Percentiles rank a stretch among this genome's conserved stretches.
These are phyloP conservation scores for Philaethria dido DNA, from an alignment of 2,888 invertebrate species.

Conservation along the genomic window DNA sequence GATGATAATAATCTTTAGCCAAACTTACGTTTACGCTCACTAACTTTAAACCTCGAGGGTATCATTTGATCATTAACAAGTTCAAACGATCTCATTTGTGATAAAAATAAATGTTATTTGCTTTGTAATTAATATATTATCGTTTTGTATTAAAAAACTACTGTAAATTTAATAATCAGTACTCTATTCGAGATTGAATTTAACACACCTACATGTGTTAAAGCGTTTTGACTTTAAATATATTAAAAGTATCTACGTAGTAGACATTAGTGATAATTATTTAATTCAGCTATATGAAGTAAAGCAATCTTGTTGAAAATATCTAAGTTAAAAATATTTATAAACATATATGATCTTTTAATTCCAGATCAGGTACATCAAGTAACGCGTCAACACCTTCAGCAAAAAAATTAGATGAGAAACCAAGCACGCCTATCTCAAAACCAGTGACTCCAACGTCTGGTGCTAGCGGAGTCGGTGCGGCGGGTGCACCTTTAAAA, in stretches of 20 bases:
- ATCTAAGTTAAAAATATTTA: background rate
- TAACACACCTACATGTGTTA: no score
- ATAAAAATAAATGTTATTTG: constrained; percentile 8
- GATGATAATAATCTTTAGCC: constrained; percentile 62
- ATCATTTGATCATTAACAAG: constrained; percentile 31
- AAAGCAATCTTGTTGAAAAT: no score
- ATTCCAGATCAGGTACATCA: constrained; percentile 90
- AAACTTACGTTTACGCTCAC: constrained; percentile 59
- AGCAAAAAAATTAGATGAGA: constrained; percentile 93
- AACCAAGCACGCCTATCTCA: constrained; percentile 95
- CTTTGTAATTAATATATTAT: no score
- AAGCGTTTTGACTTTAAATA: no score
- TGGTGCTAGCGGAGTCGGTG: constrained; percentile 84
- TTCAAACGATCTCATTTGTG: constrained; percentile 8
- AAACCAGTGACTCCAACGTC: constrained; percentile 95
- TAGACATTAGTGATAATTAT: no score
- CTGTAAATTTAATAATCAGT: no score
- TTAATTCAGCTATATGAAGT: no score
- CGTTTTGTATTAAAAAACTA: no score
- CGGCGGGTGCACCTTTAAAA: constrained; percentile 82
- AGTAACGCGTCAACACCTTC: constrained; percentile 96
- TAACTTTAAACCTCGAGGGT: constrained; percentile 39
- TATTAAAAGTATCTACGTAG: no score
- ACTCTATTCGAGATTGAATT: no score
- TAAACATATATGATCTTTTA: background rate